Conservation (phyloP, 2,888 invertebrate species). For the Trachelus tabidus region DNA sequence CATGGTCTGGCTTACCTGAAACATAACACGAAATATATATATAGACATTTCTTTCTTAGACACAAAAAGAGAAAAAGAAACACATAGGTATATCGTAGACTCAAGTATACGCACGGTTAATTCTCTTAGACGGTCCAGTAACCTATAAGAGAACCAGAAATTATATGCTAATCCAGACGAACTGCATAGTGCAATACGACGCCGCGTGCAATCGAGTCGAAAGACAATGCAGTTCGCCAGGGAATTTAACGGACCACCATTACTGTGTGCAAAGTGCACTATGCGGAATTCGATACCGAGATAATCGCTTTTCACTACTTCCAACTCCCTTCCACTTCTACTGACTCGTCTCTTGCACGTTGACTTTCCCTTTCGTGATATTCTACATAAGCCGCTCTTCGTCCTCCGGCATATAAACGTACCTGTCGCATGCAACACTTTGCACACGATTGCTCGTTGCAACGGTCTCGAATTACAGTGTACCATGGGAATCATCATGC, state of each 20-base stretch:
- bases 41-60: background rate
- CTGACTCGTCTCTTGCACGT: slow-evolving; percentile 8
- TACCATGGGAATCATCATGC: background rate
- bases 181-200: background rate
- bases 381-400: slow-evolving; percentile 17
- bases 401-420: background rate
- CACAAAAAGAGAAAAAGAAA: background rate
- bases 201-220: slow-evolving; percentile 35
- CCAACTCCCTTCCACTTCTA: slow-evolving; percentile 6
- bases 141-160: slow-evolving; percentile 20
- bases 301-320: slow-evolving; percentile 53
- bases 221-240: slow-evolving; percentile 51
- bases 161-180: slow-evolving; percentile 18
- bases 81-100: background rate
- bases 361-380: slow-evolving; percentile 51
- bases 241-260: slow-evolving; percentile 18
- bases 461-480: background rate
- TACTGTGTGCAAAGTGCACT: slow-evolving; percentile 56
- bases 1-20: slow-evolving; percentile 22
- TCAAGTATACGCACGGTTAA: background rate
- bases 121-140: background rate
- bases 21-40: slow-evolving; percentile 16
- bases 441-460: background rate
- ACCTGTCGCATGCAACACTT: background rate
- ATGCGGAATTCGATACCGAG: slow-evolving; percentile 65